Evolutionary conservation across 1,140 invertebrate species (phyloP), one percentile per base, ranked within the genome.

Genomic region (Whitmania pigra): DNA sequence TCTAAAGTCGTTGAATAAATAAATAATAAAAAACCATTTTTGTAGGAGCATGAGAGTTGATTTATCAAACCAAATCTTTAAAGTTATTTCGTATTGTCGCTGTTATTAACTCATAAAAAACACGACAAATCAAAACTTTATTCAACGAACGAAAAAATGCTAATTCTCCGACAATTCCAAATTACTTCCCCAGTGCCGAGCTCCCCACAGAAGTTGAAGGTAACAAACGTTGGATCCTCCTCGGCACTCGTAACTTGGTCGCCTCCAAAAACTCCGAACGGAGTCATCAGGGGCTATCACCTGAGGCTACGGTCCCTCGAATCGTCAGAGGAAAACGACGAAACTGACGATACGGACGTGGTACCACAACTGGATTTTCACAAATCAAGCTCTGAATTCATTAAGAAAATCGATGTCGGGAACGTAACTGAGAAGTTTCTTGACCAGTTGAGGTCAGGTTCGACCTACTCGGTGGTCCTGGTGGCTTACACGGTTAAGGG

Each of bases 281-380:
- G 94, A n/a, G 89, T 97, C 67, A 96, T 97, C 76, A 86, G 93
- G 49, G 94, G 94, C 4, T 98, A 97, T 82, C 93, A 90, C 72
- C 82, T 96, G 96, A 78, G 90, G 97, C 68, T 91, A 95, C 80
- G 93, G 94, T 86, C 86, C 91, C 17, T 87, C 88, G 43, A 49
- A 49, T 15, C 43, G 13, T 49, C 43, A 5, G 40, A 27, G 1
- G 67, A 68, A 22, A 22, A 68, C 17, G 67, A 68, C n/a, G 67
- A 68, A 3, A 25, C 6, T 0, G 67, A 68, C n/a, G 67, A 9
- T 22, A 29, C 11, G n/a, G 67, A 68, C 36, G 67, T 36, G 2
- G 20, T n/a, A 9, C 2, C 20, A 2, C 5, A 57, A 2, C 20
- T 57, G 57, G 29, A 63, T 22, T n/a, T 4, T 1, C 22, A 63